Evolutionary conservation across 2,113 vertebrate species (phyloP).

Genomic region (Orycteropus afer): DNA sequence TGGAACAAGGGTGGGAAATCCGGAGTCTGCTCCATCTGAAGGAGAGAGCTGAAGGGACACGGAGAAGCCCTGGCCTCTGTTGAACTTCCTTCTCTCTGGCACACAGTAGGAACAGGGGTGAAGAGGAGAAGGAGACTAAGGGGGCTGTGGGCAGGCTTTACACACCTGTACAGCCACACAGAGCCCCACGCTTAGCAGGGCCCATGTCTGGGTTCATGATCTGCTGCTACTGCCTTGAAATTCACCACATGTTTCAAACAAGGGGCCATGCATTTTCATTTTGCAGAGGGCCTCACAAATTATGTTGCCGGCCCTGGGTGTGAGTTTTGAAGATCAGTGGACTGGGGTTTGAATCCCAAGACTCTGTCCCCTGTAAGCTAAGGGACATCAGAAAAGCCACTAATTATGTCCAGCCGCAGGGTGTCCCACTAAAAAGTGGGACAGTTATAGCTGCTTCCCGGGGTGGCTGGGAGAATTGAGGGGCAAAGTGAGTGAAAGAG

Average conservation of each 20-base stretch:
- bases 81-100: neutral
- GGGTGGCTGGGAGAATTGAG: neutral
- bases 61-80: neutral
- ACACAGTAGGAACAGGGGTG: neutral
- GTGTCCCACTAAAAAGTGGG: neutral
- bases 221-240: neutral
- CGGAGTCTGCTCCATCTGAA: neutral
- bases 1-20: neutral
- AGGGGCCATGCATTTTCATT: neutral
- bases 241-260: neutral
- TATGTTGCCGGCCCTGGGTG: neutral
- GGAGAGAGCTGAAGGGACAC: neutral
- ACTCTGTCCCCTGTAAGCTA: neutral
- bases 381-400: constrained; percentile 49
- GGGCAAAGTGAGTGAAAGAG: neutral
- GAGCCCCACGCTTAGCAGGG: neutral
- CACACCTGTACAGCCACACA: neutral
- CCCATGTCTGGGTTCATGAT: accelerated
- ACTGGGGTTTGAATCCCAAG: constrained; percentile 27
- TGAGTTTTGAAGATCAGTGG: neutral
- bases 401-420: neutral
- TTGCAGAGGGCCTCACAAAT: neutral
- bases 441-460: neutral
- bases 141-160: neutral
- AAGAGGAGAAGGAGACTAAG: neutral